Conservation (phyloP, 2,888 invertebrate species). For the Lucinisca nassula region DNA sequence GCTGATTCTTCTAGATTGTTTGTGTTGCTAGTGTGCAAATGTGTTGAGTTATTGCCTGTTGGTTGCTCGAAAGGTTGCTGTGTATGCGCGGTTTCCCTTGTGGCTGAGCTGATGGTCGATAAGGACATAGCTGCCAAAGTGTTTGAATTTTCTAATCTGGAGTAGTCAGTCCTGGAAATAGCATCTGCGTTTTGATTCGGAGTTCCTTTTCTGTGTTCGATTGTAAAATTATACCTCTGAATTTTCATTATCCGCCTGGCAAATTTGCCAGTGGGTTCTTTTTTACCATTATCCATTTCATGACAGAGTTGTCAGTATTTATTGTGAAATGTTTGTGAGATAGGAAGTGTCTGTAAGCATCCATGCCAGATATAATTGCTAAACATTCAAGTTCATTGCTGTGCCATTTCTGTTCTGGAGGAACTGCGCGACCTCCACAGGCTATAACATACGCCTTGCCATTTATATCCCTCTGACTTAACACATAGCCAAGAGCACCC, state of each 20-base stretch:
- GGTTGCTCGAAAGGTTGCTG: too few species aligned
- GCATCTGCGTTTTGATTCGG: slow-evolving; percentile 6
- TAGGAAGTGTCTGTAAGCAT: slow-evolving; percentile 12
- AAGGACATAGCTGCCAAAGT: too few species aligned
- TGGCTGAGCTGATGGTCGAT: too few species aligned
- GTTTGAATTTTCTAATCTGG: too few species aligned
- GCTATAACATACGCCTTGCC: not conserved
- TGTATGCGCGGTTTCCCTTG: too few species aligned
- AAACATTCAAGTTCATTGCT: slow-evolving; percentile 41
- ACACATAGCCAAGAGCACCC: slow-evolving; percentile 29
- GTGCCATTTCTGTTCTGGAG: slow-evolving; percentile 22
- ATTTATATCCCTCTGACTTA: slow-evolving; percentile 21
- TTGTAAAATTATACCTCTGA: slow-evolving; percentile 21
- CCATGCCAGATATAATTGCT: slow-evolving; percentile 25
- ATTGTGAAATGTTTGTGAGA: slow-evolving; percentile 15
- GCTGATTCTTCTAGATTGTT: too few species aligned
- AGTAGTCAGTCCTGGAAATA: not conserved
- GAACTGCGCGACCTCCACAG: not conserved
- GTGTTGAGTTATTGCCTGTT: too few species aligned
- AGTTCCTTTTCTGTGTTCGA: not conserved
- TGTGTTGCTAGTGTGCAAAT: too few species aligned
- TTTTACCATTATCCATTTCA: slow-evolving; percentile 13
- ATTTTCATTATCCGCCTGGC: slow-evolving; percentile 26
- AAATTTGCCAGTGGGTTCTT: slow-evolving; percentile 23
- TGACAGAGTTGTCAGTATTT: slow-evolving; percentile 20